phyloP scores from a whole-genome alignment of 2,797 vertebrate genomes.

The Selene dorsalis region DNA sequence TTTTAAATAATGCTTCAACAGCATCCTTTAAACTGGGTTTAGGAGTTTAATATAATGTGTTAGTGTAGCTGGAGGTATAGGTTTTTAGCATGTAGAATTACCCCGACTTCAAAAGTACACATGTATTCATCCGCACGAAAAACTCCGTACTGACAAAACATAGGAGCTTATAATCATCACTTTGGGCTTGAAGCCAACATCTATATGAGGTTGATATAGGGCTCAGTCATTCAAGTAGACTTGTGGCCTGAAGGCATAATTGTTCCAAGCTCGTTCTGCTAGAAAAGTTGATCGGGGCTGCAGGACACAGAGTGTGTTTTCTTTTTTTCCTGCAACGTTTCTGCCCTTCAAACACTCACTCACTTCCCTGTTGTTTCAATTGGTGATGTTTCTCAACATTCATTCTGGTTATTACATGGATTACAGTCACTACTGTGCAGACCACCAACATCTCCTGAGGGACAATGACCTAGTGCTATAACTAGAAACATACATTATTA shows the following conservation, averaged over 20 bases:
- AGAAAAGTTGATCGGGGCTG: constrained; percentile 44
- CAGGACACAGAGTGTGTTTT: constrained; percentile 25
- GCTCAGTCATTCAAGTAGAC: constrained; percentile 50
- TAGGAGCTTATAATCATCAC: constrained; percentile 16
- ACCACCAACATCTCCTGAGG: constrained; percentile 12
- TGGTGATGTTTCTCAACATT: constrained; percentile 28
- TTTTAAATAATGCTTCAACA: neutral
- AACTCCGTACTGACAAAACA: constrained; percentile 23
- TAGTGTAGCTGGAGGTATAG: neutral
- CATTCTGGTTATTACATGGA: constrained; percentile 40
- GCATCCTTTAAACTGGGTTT: neutral
- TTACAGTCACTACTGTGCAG: constrained; percentile 26
- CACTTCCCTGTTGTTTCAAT: constrained; percentile 27
- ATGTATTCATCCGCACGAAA: neutral
- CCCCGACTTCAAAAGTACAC: neutral
- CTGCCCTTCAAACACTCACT: constrained; percentile 47
- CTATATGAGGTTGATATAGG: constrained; percentile 19
- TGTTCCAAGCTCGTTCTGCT: constrained; percentile 54
- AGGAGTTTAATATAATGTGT: neutral
- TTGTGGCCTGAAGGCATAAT: constrained; percentile 54
- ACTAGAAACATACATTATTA: constrained; percentile 57
- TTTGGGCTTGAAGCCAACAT: constrained; percentile 38
- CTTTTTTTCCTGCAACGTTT: constrained; percentile 25
- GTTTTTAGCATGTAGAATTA: neutral
- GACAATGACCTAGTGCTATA: constrained; percentile 15